These are phyloP conservation scores for Aricia agestis DNA, from an alignment of 1,140 invertebrate species.

Conservation along the genomic window DNA sequence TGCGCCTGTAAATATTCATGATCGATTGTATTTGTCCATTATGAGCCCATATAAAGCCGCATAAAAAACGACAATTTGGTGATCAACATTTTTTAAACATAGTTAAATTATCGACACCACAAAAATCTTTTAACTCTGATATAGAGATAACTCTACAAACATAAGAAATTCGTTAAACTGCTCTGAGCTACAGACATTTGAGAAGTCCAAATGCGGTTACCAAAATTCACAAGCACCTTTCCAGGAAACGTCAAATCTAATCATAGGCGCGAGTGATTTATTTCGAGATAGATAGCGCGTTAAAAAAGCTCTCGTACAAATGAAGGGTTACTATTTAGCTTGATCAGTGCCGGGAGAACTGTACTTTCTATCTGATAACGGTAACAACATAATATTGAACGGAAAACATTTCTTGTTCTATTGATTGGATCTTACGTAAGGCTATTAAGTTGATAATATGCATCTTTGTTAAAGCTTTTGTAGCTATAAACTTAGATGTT, in stretches of 20 bases:
- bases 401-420: constrained; percentile 32
- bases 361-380: constrained; percentile 65
- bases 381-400: constrained; percentile 36
- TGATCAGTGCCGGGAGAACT: not conserved
- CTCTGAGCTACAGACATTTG: no score
- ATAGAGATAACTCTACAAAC: not conserved
- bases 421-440: constrained; percentile 30
- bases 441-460: not conserved
- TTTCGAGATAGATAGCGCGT: not conserved
- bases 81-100: no score
- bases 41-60: no score
- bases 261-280: not conserved
- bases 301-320: constrained; percentile 5
- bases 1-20: no score
- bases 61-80: no score
- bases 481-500: no score
- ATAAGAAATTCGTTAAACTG: no score
- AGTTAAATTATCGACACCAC: no score
- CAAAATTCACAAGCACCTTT: not conserved
- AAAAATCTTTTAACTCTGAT: no score
- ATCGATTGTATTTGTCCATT: no score
- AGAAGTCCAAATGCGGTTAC: not conserved
- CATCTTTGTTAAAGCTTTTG: not conserved
- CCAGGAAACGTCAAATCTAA: not conserved
- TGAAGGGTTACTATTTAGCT: constrained; percentile 9